phyloP scores from a whole-genome alignment of 2,888 invertebrate species.

The Spisula subtruncata region DNA sequence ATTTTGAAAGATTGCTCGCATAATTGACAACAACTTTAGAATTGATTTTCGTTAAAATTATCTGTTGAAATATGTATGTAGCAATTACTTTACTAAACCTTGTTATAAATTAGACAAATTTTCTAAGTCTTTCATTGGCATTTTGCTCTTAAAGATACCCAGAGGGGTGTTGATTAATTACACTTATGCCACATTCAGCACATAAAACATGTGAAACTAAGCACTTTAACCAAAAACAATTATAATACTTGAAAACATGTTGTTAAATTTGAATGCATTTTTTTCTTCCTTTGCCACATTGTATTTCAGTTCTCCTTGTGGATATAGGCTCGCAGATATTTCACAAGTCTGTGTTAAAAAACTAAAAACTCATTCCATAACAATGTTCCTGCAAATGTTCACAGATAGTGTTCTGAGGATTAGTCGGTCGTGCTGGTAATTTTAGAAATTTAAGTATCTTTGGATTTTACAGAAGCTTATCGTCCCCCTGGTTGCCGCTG shows the following conservation, averaged over 20 bases:
- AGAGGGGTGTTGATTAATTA: constrained; percentile 22
- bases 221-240: constrained; percentile 23
- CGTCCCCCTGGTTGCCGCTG: neutral
- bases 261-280: constrained; percentile 10
- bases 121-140: constrained; percentile 25
- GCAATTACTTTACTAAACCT: constrained; percentile 27
- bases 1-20: neutral
- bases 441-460: neutral
- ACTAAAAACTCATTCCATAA: neutral
- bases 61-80: constrained; percentile 29
- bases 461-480: neutral
- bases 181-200: constrained; percentile 4
- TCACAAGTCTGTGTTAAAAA: neutral
- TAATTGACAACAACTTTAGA: constrained; percentile 21
- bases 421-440: neutral
- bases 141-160: constrained; percentile 17
- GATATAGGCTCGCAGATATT: neutral
- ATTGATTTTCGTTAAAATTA: constrained; percentile 20
- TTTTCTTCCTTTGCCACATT: neutral
- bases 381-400: neutral
- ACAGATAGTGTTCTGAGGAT: neutral
- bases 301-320: neutral
- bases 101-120: constrained; percentile 26
- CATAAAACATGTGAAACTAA: neutral
- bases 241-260: constrained; percentile 14